A percentile compares a stretch with the other conserved stretches of the same genome.
Evolutionary conservation across 1,140 invertebrate genomes (phyloP).

Genomic region (Lordiphosa stackelbergi): DNA sequence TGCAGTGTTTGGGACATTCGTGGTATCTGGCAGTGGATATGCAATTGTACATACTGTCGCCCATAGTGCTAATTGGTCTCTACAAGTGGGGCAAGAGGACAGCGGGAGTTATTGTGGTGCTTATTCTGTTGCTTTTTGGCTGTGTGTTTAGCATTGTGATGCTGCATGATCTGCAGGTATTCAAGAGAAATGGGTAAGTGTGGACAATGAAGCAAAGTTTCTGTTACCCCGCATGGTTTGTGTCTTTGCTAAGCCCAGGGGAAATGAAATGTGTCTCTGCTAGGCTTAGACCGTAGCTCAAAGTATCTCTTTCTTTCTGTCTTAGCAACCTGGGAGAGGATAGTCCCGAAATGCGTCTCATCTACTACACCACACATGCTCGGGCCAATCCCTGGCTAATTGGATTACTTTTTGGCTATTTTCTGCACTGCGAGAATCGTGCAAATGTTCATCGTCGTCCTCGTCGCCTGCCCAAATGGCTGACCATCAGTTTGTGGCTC

Average conservation of each 20-base stretch:
- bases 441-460: conserved; percentile 7
- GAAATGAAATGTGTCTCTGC: too few species aligned
- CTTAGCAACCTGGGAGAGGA: conserved; percentile 53
- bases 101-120: conserved; percentile 32
- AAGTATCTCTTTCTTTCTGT: not conserved
- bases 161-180: conserved; percentile 45
- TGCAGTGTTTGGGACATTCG: conserved; percentile 83
- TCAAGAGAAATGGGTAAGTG: conserved; percentile 44
- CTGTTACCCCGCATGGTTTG: too few species aligned
- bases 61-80: conserved; percentile 84
- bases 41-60: conserved; percentile 88
- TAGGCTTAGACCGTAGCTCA: too few species aligned
- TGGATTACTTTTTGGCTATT: conserved; percentile 62
- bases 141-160: conserved; percentile 60
- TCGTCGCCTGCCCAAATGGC: conserved; percentile 27
- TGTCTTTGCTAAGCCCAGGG: too few species aligned
- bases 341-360: conserved; percentile 46
- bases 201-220: too few species aligned
- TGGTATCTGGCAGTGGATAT: conserved; percentile 94
- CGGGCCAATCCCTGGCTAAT: conserved; percentile 68
- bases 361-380: conserved; percentile 66
- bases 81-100: conserved; percentile 79
- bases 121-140: conserved; percentile 44
- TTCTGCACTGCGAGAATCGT: conserved; percentile 33
- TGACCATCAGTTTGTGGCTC: conserved; percentile 42